Evolutionary conservation across 2,888 invertebrate species (phyloP).

Genomic region (Athetis lepigone): DNA sequence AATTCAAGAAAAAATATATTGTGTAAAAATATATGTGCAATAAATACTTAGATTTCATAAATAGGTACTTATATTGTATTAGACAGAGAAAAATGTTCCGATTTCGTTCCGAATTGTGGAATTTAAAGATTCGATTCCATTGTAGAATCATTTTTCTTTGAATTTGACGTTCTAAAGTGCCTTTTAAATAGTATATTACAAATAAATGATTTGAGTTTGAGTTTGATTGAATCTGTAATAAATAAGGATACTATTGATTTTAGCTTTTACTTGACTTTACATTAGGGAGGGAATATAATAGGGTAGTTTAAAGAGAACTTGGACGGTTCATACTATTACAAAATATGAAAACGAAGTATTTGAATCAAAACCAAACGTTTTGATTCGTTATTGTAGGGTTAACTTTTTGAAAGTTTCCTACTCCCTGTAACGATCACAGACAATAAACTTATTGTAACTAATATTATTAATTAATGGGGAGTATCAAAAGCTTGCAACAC

Average conservation of each 20-base stretch:
- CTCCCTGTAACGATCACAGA: slow-evolving; percentile 59
- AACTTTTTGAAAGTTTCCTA: slow-evolving; percentile 39
- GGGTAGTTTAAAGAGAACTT: slow-evolving; percentile 21
- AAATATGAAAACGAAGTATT: slow-evolving; percentile 11
- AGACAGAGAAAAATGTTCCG: background rate
- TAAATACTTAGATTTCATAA: slow-evolving; percentile 2
- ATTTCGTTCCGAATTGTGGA: background rate
- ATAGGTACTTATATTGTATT: slow-evolving; percentile 4
- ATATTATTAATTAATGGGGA: slow-evolving; percentile 22
- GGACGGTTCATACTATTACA: slow-evolving; percentile 46
- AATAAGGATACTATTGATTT: slow-evolving; percentile 9
- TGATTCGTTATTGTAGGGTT: slow-evolving; percentile 5
- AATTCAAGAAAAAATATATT: slow-evolving; percentile 10
- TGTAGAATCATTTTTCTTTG: too few species aligned
- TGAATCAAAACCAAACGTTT: background rate
- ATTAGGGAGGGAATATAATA: slow-evolving; percentile 31
- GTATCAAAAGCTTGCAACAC: background rate
- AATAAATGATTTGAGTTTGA: too few species aligned
- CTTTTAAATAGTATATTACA: too few species aligned
- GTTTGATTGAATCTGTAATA: slow-evolving; percentile 21
- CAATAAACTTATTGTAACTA: slow-evolving; percentile 39
- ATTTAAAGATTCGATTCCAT: too few species aligned
- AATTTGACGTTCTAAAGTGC: too few species aligned
- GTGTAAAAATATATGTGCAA: slow-evolving; percentile 3
- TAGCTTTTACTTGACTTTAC: background rate